Evolutionary conservation across 2,888 invertebrate species (phyloP).

Genomic region (Epinotia brunnichana): DNA sequence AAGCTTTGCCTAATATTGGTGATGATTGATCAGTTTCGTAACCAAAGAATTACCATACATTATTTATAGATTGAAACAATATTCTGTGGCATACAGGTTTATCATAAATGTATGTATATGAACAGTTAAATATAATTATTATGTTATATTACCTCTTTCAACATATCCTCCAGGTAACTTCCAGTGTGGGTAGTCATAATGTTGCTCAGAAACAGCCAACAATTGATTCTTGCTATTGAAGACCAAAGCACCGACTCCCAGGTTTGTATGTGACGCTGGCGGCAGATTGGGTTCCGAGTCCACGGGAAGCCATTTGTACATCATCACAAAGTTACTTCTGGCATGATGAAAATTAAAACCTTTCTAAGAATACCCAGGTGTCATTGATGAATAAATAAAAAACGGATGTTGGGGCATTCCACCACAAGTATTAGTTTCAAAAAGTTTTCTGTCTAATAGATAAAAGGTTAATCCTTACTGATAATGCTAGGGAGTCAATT

Average conservation of each 20-base stretch:
- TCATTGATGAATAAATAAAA: constrained; percentile 18
- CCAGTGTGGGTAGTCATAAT: constrained; percentile 87
- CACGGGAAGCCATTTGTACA: constrained; percentile 91
- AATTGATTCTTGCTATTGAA: constrained; percentile 89
- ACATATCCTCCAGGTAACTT: constrained; percentile 97
- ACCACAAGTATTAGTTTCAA: no score
- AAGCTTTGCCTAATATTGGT: not conserved
- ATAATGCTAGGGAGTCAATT: not conserved
- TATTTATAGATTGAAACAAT: not conserved
- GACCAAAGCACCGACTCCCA: constrained; percentile 94
- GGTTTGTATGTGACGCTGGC: constrained; percentile 88
- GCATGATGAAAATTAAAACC: constrained; percentile 97
- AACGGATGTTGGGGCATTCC: constrained; percentile 1
- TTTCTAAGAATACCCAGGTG: constrained; percentile 78
- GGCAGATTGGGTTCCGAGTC: constrained; percentile 87
- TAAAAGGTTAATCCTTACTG: not conserved
- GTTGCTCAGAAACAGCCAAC: constrained; percentile 91
- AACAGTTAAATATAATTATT: not conserved
- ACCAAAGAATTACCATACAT: not conserved
- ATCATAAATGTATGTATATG: not conserved
- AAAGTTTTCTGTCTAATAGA: not conserved
- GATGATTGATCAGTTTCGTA: not conserved
- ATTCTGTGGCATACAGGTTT: not conserved
- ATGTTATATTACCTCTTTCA: constrained; percentile 86
- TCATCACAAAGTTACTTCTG: constrained; percentile 89